Percentiles rank a stretch among this genome's conserved stretches.
These are phyloP conservation scores for Ophraella communa DNA, from an alignment of 2,888 invertebrate genomes.

Conservation along the genomic window DNA sequence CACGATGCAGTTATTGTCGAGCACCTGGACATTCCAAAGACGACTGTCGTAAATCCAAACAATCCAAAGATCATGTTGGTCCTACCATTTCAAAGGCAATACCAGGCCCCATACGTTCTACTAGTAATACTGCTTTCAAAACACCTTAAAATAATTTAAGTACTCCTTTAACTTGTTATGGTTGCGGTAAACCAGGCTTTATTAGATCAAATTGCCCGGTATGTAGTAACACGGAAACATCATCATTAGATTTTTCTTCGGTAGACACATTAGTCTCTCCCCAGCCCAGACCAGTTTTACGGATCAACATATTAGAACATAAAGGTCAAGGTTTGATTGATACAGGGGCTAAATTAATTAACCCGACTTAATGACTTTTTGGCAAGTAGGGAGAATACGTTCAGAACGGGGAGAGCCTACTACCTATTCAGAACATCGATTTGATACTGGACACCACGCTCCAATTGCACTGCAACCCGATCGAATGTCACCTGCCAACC, in stretches of 20 bases:
- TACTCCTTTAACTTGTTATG: constrained; percentile 10
- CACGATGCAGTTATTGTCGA: background rate
- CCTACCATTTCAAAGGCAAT: too few species aligned
- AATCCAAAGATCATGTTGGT: too few species aligned
- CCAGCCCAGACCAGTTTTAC: constrained; percentile 10
- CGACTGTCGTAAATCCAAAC: background rate
- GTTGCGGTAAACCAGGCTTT: constrained; percentile 14
- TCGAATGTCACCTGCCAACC: constrained; percentile 44
- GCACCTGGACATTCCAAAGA: background rate
- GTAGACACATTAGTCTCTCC: constrained; percentile 12
- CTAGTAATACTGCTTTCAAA: too few species aligned
- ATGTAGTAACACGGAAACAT: background rate
- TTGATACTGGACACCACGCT: constrained; percentile 45
- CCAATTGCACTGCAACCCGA: constrained; percentile 52
- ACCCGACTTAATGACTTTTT: constrained; percentile 2
- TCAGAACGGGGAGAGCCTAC: constrained; percentile 26
- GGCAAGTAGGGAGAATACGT: constrained; percentile 5
- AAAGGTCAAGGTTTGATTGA: constrained; percentile 6
- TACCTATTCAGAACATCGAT: constrained; percentile 40
- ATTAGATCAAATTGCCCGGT: constrained; percentile 16
- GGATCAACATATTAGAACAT: constrained; percentile 2
- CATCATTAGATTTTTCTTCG: constrained; percentile 14
- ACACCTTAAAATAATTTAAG: too few species aligned
- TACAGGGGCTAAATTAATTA: background rate
- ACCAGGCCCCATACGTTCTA: too few species aligned